Evolutionary conservation across 2,888 invertebrate genomes (phyloP), one percentile per base, ranked within the genome.

Genomic region (Epiblema foenella): DNA sequence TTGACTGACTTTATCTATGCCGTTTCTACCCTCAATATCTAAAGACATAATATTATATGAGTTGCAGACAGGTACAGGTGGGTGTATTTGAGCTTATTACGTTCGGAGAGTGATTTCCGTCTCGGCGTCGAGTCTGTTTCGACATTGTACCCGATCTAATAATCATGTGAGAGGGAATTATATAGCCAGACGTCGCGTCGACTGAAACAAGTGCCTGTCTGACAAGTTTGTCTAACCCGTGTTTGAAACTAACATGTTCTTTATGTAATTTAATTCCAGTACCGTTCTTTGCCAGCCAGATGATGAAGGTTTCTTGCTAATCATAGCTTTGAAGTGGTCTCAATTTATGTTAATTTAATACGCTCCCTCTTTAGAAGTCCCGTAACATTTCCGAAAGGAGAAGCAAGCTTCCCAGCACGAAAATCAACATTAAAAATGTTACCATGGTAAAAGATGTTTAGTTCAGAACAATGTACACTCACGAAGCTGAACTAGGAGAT

Each of bases 151-250:
- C 39, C 56, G 49, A 71, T 71, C 54, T 71, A 67, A 71, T 62
- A 67, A 66, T 67, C 60, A 62, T 62, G 56, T 18, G 71, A 66
- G 56, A 62, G 49, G 56, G 62, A 78, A 73, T 78, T 76, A 74
- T 73, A 60, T 74, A 72, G 56, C 68, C 49, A 66, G 73, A 72
- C 68, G 74, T 81, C 78, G 75, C 77, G 77, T 76, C 72, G 78
- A 79, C 79, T 77, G 75, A 75, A 77, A 79, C 76, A 79, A 81
- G 81, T 76, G 78, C 75, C 78, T 77, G 81, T 80, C 81, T 82
- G 78, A 75, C 73, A 85, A 86, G 82, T 84, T 86, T 77, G 76
- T 77, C 75, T 79, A 75, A 69, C 67, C 66, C 75, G 74, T 73
- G 67, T 67, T 72, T 76, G 59, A 69, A 71, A 72, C 72, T 68